Base-by-base conservation (phyloP, 2,888 invertebrate species). In the Chrysolina americana region DNA sequence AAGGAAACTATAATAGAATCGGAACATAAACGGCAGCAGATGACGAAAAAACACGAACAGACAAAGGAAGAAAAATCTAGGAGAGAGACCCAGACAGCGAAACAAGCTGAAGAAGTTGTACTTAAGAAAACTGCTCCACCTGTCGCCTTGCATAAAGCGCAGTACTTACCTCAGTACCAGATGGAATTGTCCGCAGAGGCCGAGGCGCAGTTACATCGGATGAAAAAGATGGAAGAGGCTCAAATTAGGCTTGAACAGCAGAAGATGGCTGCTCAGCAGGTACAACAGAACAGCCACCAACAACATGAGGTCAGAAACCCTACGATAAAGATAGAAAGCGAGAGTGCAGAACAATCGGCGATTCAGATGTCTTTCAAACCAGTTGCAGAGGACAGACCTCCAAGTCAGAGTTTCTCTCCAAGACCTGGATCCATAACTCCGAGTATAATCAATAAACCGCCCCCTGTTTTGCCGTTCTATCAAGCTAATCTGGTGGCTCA, bases 401-500 rank as follows among this genome's bases (percentile, higher is more conserved):
- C 76, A 71, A 87, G 87, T 75, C 87, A 91, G 50, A 89, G 90
- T 74, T 89, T 89, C 75, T 92, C 92, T 15, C 90, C 91, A 1
- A 83, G 89, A 74, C 86, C 87, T 77, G 89, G 93, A 71, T 91
- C 94, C 5, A 89, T 90, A 74, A 94, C 94, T 21, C 94, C 95
- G 0, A 93, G 93, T 83, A 87, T 91, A 88, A 93, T 92, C 73
- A 94, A 94, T 84, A 93, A 93, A 87, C 93, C 95, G 36, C 93
- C 94, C 1, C 92, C 94, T 13, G 90, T 92, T 66, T 92, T 96
- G 80, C 95, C 95, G 10, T 92, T 92, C 82, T 96, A 96, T 85
- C 95, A 96, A 87, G 92, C 92, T 87, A 93, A 94, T 86, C 89
- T 95, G 80, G 92, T 94, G 44, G 91, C 92, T n/a, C 92, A 92